Evolutionary conservation across 2,888 invertebrate species (phyloP), one percentile per base, ranked within the genome.

Genomic region (Perizoma affinitatum): DNA sequence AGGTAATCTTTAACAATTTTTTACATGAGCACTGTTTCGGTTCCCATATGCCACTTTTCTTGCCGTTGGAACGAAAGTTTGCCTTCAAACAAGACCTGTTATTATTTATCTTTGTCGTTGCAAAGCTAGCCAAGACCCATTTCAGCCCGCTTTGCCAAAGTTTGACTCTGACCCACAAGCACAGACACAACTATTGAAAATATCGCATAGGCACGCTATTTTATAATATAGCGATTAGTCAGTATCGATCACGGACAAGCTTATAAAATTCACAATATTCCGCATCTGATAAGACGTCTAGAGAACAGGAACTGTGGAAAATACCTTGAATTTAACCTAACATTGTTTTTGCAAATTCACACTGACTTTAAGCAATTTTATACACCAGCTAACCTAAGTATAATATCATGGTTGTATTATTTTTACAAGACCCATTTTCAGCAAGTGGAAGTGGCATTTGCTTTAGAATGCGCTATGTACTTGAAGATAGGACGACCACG

Each of bases 201-300:
- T 43, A 34, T 0, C 44, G 10, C 38, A 41, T 52, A n/a, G 47
- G 48, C 53, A 48, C 53, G 58, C 53, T 53, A 47, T 53, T 46
- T 33, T n/a, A 41, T 41, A 35, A 47, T 61, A 46, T 54, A 22
- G 11, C 4, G 57, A 56, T 49, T 57, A 53, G 44, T 49, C 36
- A 45, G 49, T 58, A 47, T 45, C 57, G 57, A 57, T 61, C 57
- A 61, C 34, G 61, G 61, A 45, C 57, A 33, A 11, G 45, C 44
- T 45, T 49, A 47, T 36, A 51, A 22, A 50, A 46, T 53, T 49
- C 35, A 42, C 33, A 61, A 61, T 54, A 36, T 61, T 61, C 61
- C 57, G 57, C 44, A 49, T 61, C 47, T 53, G 49, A 57, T 54
- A 53, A 49, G 6, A 46, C n/a, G 42, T 46, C 8, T 44, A 38